phyloP scores from a whole-genome alignment of 1,140 invertebrate genomes.

The Aradophagus sp. region DNA sequence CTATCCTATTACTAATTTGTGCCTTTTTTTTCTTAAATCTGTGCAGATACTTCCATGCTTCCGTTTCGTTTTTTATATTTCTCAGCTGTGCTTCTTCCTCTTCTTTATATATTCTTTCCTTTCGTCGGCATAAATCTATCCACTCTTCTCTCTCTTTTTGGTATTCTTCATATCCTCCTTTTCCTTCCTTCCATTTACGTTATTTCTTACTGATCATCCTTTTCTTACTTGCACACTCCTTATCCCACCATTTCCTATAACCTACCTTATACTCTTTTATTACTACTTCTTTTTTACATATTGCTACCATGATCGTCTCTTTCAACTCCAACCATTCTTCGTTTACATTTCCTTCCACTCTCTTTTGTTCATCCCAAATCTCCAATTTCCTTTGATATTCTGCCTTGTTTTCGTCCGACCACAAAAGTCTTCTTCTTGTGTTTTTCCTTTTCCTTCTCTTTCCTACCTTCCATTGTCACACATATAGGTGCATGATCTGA shows the following conservation, averaged over 20 bases:
- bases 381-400: constrained; percentile 1
- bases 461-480: constrained; percentile 1
- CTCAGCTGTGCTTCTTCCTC: constrained; percentile 13
- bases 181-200: not conserved
- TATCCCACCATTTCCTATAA: constrained; percentile 20
- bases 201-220: constrained; percentile 5
- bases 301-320: not conserved
- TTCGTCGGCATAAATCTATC: not conserved
- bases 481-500: constrained; percentile 4
- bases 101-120: not conserved
- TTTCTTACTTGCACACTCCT: constrained; percentile 6
- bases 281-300: constrained; percentile 1
- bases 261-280: constrained; percentile 7
- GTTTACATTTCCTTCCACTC: not conserved
- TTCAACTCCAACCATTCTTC: not conserved
- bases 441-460: constrained; percentile 2
- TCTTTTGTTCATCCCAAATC: not conserved
- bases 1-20: constrained; percentile 5
- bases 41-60: constrained; percentile 17
- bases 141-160: not conserved
- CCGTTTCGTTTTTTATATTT: constrained; percentile 12
- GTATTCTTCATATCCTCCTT: not conserved
- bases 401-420: constrained; percentile 3
- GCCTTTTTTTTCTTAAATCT: constrained; percentile 19
- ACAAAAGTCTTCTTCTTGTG: constrained; percentile 2